These are phyloP conservation scores for Cephalopachus bancanus DNA, from an alignment of 2,797 vertebrate genomes.

Conservation along the genomic window DNA sequence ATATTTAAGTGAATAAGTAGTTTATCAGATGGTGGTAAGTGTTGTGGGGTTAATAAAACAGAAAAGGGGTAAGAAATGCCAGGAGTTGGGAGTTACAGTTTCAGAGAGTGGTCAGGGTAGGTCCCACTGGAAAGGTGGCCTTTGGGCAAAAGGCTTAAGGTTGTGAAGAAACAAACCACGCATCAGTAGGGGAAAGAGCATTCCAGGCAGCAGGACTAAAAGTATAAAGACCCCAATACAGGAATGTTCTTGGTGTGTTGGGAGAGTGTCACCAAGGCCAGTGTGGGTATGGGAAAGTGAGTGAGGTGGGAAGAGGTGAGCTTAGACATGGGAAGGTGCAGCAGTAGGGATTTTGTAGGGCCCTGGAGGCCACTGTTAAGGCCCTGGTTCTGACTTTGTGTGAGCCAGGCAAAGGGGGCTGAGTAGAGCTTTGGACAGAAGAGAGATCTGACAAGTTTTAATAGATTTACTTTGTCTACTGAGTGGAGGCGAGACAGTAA, in stretches of 20 bases:
- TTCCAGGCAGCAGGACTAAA: neutral
- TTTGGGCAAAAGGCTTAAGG: neutral
- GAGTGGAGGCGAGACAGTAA: neutral
- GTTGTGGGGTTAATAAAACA: neutral
- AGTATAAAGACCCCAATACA: fast-evolving
- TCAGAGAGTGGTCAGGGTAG: neutral
- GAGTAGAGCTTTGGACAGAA: neutral
- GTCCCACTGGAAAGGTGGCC: neutral
- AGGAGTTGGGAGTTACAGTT: neutral
- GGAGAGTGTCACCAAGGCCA: neutral
- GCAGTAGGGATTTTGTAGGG: too few relatives aligned
- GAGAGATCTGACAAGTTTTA: neutral
- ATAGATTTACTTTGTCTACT: neutral
- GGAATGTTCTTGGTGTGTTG: neutral
- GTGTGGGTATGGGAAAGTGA: neutral
- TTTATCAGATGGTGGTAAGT: neutral
- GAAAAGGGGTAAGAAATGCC: neutral
- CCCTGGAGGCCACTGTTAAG: neutral
- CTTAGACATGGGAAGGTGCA: neutral
- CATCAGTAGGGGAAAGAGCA: neutral
- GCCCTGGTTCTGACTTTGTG: neutral
- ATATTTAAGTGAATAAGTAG: neutral
- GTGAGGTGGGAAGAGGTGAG: neutral
- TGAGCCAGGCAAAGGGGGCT: neutral
- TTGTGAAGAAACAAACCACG: neutral